A percentile compares a stretch with the other conserved stretches of the same genome.
These are phyloP conservation scores for Arizona elegans DNA, from an alignment of 2,113 vertebrate species.

Conservation along the genomic window DNA sequence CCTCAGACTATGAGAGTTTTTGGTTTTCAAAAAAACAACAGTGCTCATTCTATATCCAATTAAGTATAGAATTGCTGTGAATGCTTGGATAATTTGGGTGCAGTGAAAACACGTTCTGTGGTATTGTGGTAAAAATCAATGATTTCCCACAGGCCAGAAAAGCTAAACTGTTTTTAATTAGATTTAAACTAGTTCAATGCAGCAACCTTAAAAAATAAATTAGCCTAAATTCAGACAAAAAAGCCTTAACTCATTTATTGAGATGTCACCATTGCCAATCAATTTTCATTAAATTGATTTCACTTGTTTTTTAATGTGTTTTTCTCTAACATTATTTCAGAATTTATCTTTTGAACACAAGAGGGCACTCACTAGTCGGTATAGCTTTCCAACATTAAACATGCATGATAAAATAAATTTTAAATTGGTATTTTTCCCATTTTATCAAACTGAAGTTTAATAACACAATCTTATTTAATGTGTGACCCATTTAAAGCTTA, in stretches of 20 bases:
- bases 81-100: neutral
- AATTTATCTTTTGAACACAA: slow-evolving; percentile 50
- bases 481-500: neutral
- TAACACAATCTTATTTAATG: neutral
- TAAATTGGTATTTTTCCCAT: neutral
- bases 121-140: neutral
- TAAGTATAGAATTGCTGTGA: neutral
- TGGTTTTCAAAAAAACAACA: neutral
- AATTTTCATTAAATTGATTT: neutral
- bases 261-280: neutral
- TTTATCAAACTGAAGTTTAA: neutral
- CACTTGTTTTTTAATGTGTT: neutral
- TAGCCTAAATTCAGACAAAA: neutral
- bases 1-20: neutral
- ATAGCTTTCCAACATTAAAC: neutral
- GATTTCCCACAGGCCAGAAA: neutral
- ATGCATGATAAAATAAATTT: neutral
- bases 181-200: neutral
- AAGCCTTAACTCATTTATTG: neutral
- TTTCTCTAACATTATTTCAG: neutral
- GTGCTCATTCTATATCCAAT: neutral
- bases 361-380: slow-evolving; percentile 50
- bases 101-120: neutral
- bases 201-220: neutral
- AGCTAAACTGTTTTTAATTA: neutral